phyloP scores from a whole-genome alignment of 2,888 invertebrate genomes.

The Coleophora deauratella region DNA sequence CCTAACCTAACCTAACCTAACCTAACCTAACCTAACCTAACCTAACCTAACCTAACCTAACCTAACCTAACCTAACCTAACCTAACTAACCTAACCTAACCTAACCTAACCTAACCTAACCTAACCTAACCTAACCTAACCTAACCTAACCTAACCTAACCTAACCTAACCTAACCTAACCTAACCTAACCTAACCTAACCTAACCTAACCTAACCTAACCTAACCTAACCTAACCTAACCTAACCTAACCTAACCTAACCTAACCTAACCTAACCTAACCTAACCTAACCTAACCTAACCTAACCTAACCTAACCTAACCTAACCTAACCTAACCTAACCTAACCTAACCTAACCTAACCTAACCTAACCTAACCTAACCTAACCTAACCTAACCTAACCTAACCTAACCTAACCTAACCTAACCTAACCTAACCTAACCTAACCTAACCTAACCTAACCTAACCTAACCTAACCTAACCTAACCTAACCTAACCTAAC shows the following conservation, averaged over 20 bases:
- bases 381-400: slow-evolving; percentile 10
- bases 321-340: slow-evolving; percentile 10
- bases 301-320: slow-evolving; percentile 10
- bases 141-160: slow-evolving; percentile 9
- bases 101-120: slow-evolving; percentile 10
- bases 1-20: slow-evolving; percentile 8
- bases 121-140: slow-evolving; percentile 9
- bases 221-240: slow-evolving; percentile 11
- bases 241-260: slow-evolving; percentile 7
- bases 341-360: slow-evolving; percentile 10
- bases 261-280: slow-evolving; percentile 10
- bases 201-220: slow-evolving; percentile 10
- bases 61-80: slow-evolving; percentile 9
- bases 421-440: slow-evolving; percentile 6
- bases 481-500: slow-evolving; percentile 14
- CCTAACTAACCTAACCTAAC: slow-evolving; percentile 10
- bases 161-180: slow-evolving; percentile 9
- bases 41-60: slow-evolving; percentile 9
- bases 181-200: slow-evolving; percentile 6
- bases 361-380: slow-evolving; percentile 9
- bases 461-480: slow-evolving; percentile 13
- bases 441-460: slow-evolving; percentile 10
- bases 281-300: slow-evolving; percentile 8
- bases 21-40: slow-evolving; percentile 8
- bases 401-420: slow-evolving; percentile 9